Evolutionary conservation across 2,113 vertebrate species (phyloP), one percentile per base, ranked within the genome.

Genomic region (Rhodinocichla rosea): DNA sequence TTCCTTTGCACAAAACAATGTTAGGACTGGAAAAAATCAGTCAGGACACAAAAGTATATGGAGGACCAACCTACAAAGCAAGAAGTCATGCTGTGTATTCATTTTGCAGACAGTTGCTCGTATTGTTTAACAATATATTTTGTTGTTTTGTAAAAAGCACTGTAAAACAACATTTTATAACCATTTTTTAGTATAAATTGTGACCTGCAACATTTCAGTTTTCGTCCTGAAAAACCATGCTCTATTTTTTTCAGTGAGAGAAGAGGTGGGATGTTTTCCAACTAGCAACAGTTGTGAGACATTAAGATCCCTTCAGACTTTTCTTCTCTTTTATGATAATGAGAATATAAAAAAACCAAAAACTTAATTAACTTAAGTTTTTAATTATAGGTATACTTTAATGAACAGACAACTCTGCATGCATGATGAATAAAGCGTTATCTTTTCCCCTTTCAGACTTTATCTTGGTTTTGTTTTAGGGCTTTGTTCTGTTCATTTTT

Each of bases 381-480:
- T 95, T 92, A 95, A 97, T 95, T 96, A 91, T 87, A 95, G 81
- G 84, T 95, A 91, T 95, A 94, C 78, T 95, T 97, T 95, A 96
- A 95, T 91, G 89, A 95, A 91, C 87, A 94, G 93, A 95, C 81
- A 94, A 84, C 81, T 91, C 78, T 68, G 94, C 62, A 94, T 93
- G 89, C 91, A 84, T 76, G 77, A 93, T 95, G 90, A 97, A 90
- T 96, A 86, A 92, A 83, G 85, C 56, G 56, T 86, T 94, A 77
- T 92, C 82, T 90, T 94, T 90, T 88, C 80, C 79, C 62, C 28
- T 91, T 93, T 96, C 81, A 95, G 87, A 90, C 53, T 76, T 88
- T 65, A 94, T 87, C 74, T 84, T 73, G 35, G 77, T 74, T 95
- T 97, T 93, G 68, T 69, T 94, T 89, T 17, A 24, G 67, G 40